Base-by-base conservation (phyloP, 2,113 vertebrate species). In the Phalacrocorax pelagicus region DNA sequence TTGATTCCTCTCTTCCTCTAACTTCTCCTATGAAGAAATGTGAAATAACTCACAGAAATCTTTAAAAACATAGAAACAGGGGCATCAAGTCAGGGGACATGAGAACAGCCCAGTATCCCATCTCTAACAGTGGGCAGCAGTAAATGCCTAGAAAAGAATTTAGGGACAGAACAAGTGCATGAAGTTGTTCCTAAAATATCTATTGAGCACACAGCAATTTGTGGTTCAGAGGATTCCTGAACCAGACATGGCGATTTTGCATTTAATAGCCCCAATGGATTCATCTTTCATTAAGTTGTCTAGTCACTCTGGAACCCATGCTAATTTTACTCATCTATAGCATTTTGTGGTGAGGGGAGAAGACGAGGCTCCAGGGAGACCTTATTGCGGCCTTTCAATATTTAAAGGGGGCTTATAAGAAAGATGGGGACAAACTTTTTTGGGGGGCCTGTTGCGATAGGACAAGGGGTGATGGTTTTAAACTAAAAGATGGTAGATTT, bases 281-380 rank as follows among this genome's bases (percentile, higher is more conserved):
- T 67, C 3, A 87, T 57, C 49, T 75, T 94, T 92, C 89, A 81
- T 89, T 69, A 85, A 96, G 49, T n/a, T 75, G 81, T 89, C 86
- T 85, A 91, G 86, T 96, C 89, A 92, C 52, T 91, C 73, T 81
- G 89, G 52, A 95, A 89, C 40, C 55, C 81, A 63, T 10, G 36
- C 21, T 94, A 61, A 92, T 95, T 95, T 96, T 94, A 92, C 34
- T 87, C 72, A 71, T 81, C 86, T 86, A 49, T 52, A 90, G 36
- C 21, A 61, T 92, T 92, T 88, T 90, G 92, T 44, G 83, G 61
- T 32, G 17, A 29, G 15, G 24, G 29, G 11, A 73, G 71, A 52
- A 38, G 13, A 71, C 26, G 15, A 71, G 44, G 44, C 46, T 49
- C 23, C 1, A 3, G 23, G 66, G 34, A 69, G 46, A 69, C 34